A percentile compares a stretch with the other conserved stretches of the same genome.
Evolutionary conservation across 2,888 invertebrate genomes (phyloP).

Genomic region (Spilarctia lutea): DNA sequence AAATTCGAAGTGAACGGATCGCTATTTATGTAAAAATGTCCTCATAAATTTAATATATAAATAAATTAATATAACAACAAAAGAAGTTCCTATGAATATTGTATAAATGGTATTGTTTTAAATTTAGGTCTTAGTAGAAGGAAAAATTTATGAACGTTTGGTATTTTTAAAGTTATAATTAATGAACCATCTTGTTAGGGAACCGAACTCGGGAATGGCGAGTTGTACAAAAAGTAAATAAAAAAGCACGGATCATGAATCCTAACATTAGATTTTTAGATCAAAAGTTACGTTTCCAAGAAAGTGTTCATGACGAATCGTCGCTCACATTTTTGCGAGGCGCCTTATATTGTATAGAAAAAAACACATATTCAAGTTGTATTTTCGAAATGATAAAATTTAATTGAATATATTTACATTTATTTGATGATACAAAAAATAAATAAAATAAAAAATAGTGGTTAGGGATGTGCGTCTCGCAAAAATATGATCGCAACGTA

Average conservation of each 20-base stretch:
- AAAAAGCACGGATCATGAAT: conserved; percentile 84
- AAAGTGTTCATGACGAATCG: conserved; percentile 79
- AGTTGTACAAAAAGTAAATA: conserved; percentile 74
- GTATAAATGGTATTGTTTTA: conserved; percentile 86
- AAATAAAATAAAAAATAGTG: conserved; percentile 56
- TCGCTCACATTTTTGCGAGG: conserved; percentile 62
- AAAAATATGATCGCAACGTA: conserved; percentile 63
- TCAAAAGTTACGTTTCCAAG: conserved; percentile 84
- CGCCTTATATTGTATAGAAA: conserved; percentile 48
- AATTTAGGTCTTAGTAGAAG: conserved; percentile 86
- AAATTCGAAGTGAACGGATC: conserved; percentile 81
- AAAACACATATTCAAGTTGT: conserved; percentile 58
- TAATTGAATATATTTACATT: conserved; percentile 61
- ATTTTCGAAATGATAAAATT: conserved; percentile 69
- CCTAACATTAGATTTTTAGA: conserved; percentile 84
- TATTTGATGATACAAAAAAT: conserved; percentile 62
- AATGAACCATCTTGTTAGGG: conserved; percentile 79
- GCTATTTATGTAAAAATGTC: conserved; percentile 86
- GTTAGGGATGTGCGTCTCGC: conserved; percentile 56
- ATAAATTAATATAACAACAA: conserved; percentile 86
- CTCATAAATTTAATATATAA: conserved; percentile 85
- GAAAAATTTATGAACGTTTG: conserved; percentile 86
- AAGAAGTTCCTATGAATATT: conserved; percentile 87
- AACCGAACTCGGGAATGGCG: conserved; percentile 69
- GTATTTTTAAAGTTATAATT: conserved; percentile 85